Conservation (phyloP, 2,797 vertebrate species). For the Hyperoplus lanceolatus region DNA sequence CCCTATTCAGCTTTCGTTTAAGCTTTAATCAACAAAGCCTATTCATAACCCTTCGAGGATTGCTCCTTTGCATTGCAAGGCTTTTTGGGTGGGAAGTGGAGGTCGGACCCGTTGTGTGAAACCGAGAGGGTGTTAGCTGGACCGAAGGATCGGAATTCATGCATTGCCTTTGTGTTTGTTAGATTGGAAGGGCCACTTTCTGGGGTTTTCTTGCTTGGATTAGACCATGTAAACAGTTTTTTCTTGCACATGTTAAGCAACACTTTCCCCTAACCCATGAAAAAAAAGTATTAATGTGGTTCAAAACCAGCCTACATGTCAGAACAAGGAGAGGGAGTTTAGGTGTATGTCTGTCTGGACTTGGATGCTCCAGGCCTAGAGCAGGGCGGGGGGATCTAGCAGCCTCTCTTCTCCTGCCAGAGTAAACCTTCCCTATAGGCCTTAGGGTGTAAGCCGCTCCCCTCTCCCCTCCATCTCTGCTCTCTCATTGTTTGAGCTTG, state of each 20-base stretch:
- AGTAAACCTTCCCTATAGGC: constrained; percentile 64
- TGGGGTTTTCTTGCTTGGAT: constrained; percentile 38
- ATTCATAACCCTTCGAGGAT: constrained; percentile 47
- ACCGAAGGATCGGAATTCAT: constrained; percentile 51
- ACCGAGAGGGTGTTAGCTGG: constrained; percentile 55
- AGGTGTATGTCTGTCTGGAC: constrained; percentile 70
- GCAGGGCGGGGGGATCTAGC: constrained; percentile 48
- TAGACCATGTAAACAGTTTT: constrained; percentile 37
- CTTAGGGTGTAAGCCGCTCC: constrained; percentile 38
- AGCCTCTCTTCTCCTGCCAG: constrained; percentile 74
- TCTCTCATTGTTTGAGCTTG: constrained; percentile 64
- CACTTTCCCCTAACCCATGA: constrained; percentile 50
- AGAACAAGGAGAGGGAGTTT: constrained; percentile 62
- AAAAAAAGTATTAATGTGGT: constrained; percentile 58
- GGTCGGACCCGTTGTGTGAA: constrained; percentile 59
- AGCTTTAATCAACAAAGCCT: constrained; percentile 67
- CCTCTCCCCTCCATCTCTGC: constrained; percentile 33
- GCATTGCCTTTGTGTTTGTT: constrained; percentile 39
- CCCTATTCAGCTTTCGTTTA: constrained; percentile 63
- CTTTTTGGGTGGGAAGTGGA: constrained; percentile 54
- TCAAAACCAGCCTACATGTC: constrained; percentile 60
- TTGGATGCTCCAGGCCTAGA: constrained; percentile 65
- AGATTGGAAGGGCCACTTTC: constrained; percentile 27
- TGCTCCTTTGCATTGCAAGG: constrained; percentile 48
- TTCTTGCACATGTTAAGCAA: constrained; percentile 52